Evolutionary conservation across 2,888 invertebrate species (phyloP).

Genomic region (Aspidiotus rigidus): DNA sequence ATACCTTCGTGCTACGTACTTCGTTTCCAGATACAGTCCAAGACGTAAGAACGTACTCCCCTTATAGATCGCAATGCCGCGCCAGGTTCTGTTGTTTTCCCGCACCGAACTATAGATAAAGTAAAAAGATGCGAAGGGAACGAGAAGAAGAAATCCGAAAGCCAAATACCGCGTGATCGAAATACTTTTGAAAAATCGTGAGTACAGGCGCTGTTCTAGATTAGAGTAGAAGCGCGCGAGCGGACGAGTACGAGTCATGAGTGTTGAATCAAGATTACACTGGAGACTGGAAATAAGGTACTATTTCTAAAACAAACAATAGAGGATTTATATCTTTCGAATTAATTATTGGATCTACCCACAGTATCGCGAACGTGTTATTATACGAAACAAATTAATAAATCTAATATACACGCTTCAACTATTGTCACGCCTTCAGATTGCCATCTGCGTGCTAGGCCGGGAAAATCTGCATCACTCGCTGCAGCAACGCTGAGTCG

Average conservation of each 20-base stretch:
- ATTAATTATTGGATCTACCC: slow-evolving; percentile 32
- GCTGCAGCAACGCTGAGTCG: too few species aligned
- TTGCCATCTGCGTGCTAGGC: background rate
- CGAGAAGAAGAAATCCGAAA: too few species aligned
- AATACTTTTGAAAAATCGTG: too few species aligned
- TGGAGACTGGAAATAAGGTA: background rate
- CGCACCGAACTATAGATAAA: too few species aligned
- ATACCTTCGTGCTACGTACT: too few species aligned
- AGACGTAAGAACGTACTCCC: too few species aligned
- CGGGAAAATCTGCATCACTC: too few species aligned
- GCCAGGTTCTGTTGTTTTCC: too few species aligned
- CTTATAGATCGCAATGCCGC: too few species aligned
- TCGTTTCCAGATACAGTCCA: too few species aligned
- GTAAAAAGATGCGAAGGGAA: too few species aligned
- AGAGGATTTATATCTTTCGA: slow-evolving; percentile 30
- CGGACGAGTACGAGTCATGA: slow-evolving; percentile 19
- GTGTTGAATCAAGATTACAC: slow-evolving; percentile 20
- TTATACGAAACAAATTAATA: slow-evolving; percentile 29
- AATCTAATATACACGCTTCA: slow-evolving; percentile 26
- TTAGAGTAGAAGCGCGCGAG: slow-evolving; percentile 2
- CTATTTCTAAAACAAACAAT: slow-evolving; percentile 29
- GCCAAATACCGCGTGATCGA: too few species aligned
- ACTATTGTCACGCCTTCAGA: slow-evolving; percentile 28
- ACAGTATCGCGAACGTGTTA: slow-evolving; percentile 27
- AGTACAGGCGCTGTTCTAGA: slow-evolving; percentile 1